Conservation (phyloP, 64 coral and sea anemone genomes). For the Dendronephthya gigantea region DNA sequence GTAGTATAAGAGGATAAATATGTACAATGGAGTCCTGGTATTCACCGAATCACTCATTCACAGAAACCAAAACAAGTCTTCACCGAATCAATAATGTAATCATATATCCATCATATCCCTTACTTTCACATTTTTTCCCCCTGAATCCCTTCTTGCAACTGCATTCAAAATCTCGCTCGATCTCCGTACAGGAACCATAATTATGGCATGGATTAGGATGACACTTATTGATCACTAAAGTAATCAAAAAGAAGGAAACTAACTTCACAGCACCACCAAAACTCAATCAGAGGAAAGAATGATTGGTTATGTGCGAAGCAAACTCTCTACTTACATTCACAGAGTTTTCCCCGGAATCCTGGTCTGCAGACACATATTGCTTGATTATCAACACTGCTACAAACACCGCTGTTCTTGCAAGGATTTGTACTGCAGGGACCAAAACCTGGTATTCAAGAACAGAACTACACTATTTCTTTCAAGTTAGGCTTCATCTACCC, state of each 20-base stretch:
- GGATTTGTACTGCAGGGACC: conserved; percentile 14
- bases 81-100: no score
- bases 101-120: no score
- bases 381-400: neutral
- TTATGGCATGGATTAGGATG: neutral
- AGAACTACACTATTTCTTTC: neutral
- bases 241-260: neutral
- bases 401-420: conserved; percentile 8
- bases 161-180: neutral
- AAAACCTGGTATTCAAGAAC: neutral
- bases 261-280: no score
- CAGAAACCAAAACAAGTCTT: no score
- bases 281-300: no score
- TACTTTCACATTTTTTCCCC: conserved; percentile 1
- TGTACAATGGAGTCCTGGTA: no score
- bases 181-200: conserved; percentile 1
- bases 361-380: neutral
- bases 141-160: neutral
- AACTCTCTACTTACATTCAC: neutral
- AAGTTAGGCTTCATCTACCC: no score
- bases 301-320: neutral
- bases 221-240: neutral
- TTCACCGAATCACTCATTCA: no score
- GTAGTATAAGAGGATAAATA: no score
- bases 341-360: neutral